These are phyloP conservation scores for Pterobdella sp. DNA, from an alignment of 2,888 invertebrate genomes.

Conservation along the genomic window DNA sequence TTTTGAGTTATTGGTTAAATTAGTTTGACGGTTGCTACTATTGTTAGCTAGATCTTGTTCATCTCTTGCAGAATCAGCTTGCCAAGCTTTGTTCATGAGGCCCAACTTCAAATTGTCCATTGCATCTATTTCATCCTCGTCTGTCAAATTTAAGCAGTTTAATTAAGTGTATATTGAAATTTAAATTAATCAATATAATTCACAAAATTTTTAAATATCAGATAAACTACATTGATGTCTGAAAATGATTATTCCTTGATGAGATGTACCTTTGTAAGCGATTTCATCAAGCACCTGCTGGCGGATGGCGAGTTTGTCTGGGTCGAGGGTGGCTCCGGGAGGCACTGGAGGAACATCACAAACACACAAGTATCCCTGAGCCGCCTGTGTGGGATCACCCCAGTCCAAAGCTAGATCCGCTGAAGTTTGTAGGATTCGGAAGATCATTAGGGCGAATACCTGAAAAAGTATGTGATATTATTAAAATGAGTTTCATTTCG, in stretches of 20 bases:
- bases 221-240: no score
- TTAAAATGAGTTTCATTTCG: background rate
- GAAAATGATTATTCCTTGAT: no score
- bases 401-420: constrained; percentile 25
- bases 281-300: constrained; percentile 27
- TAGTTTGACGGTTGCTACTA: no score
- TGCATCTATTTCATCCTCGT: no score
- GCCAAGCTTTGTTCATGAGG: background rate
- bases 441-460: constrained; percentile 10
- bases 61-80: background rate
- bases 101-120: constrained; percentile 4
- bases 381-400: constrained; percentile 33
- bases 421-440: constrained; percentile 32
- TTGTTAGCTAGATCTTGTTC: constrained; percentile 1
- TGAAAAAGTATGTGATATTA: background rate
- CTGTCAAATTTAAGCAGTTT: no score
- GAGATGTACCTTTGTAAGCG: constrained; percentile 21
- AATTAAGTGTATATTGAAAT: no score
- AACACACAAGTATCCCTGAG: constrained; percentile 30
- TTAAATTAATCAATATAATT: no score
- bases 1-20: no score
- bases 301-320: constrained; percentile 1
- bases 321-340: constrained; percentile 25
- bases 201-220: no score
- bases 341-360: constrained; percentile 26